Base-by-base conservation (phyloP, 2,797 vertebrate species). In the Argyrosomus regius region DNA sequence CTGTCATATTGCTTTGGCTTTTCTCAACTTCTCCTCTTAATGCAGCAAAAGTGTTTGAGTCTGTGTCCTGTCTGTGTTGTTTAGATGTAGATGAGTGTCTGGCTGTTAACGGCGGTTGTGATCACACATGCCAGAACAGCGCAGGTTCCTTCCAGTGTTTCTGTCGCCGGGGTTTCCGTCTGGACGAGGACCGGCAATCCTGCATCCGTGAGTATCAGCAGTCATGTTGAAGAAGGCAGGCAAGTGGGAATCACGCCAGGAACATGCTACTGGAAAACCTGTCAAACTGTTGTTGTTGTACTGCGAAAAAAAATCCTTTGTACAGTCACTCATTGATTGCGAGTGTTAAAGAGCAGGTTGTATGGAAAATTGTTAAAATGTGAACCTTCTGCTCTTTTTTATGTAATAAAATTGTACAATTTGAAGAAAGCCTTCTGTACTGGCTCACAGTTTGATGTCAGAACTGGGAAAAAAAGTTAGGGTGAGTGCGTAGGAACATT, bases 81-180 rank as follows among this genome's bases (percentile, higher is more conserved):
- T 80, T 59, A 99, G 98, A 99, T 18, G 93, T 97, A 74, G 97
- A 99, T 0, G 98, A 99, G 89, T 99, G 98, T 57, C 89, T 95
- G 48, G 95, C 94, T 0, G 66, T 82, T 8, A 96, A 92, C 0
- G 95, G 96, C 0, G 96, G 96, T 0, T 99, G 98, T 1, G 97
- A 97, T 22, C 97, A 99, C 79, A 87, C 56, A 0, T 99, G 98
- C 75, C 93, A 96, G 81, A 99, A 99, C 94, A 95, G 93, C 6
- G 95, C 87, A 0, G 97, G 98, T 0, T 99, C 97, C 0, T 99
- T 97, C 91, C 96, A 92, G 86, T 99, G 98, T 35, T 92, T 91
- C 89, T 99, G 98, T 1, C 87, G 91, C 45, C 88, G 91, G 0
- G 96, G 97, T 22, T 95, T 96, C 93, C 96, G 87, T n/a, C 94